Evolutionary conservation across 2,888 invertebrate species (phyloP), one percentile per base, ranked within the genome.

Genomic region (Leptopilina syphax): DNA sequence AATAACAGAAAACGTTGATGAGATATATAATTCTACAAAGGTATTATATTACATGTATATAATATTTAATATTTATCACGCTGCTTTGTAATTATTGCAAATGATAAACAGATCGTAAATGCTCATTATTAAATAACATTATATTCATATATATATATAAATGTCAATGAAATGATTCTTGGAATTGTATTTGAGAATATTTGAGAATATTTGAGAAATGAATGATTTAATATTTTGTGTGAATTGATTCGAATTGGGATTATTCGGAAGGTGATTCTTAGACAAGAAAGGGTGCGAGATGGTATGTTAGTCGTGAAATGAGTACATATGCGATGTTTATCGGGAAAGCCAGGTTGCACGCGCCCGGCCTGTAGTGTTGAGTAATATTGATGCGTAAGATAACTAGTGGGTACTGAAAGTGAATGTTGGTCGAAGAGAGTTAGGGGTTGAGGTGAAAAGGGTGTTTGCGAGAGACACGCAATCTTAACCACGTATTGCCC

Each of bases 391-490:
- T 82, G 82, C 78, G 70, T 80, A 65, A 81, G 83, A 83, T 83
- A 84, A 83, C 81, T 80, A 76, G 81, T 81, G 77, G 79, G 79
- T 79, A 83, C 79, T 79, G 78, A 79, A 82, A 79, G 80, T 84
- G 83, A 79, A 82, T 79, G 82, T 82, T 78, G 66, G 83, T 78
- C 66, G 63, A 78, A 41, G 44, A 78, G 63, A 47, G 73, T 1
- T 57, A 79, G 81, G 79, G 82, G 77, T 80, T 77, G 79, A 57
- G 73, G 73, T 73, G 73, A 34, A 73, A 68, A 57, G 57, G 57
- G 73, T 24, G 79, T 81, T 82, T 82, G 79, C 81, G 80, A 83
- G 79, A 82, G 86, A 87, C 88, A 88, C 88, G 88, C 88, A 80
- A 88, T 88, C 87, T 86, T 84, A 83, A 80, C 83, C 60, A 79